Evolutionary conservation across 2,113 vertebrate genomes (phyloP).

Genomic region (Toxotes jaculatrix): DNA sequence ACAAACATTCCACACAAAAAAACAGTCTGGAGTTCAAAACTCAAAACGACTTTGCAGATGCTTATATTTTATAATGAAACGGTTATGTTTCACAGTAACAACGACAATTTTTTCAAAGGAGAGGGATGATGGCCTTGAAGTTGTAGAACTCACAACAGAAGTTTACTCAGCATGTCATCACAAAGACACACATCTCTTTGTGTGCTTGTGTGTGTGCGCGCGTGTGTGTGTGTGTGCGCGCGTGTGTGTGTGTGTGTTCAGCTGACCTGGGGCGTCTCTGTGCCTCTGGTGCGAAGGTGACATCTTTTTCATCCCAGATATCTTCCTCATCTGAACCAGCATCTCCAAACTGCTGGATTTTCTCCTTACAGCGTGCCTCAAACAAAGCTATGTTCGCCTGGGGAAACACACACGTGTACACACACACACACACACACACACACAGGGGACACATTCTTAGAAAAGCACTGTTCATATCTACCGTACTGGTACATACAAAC

Average conservation of each 20-base stretch:
- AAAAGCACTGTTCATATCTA: neutral
- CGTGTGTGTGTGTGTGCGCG: no score
- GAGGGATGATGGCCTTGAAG: neutral
- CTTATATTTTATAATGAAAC: neutral
- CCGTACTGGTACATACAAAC: slow-evolving; percentile 6
- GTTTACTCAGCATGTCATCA: neutral
- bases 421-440: slow-evolving; percentile 31
- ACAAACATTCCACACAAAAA: no score
- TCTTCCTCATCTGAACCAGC: slow-evolving; percentile 98
- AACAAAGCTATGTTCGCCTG: slow-evolving; percentile 98
- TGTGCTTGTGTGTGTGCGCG: neutral
- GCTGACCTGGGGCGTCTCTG: slow-evolving; percentile 92
- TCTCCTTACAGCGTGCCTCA: slow-evolving; percentile 97
- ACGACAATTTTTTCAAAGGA: neutral
- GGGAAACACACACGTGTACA: neutral
- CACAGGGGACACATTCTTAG: neutral
- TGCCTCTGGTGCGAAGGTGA: slow-evolving; percentile 92
- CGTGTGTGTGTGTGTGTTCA: neutral
- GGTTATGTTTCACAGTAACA: neutral
- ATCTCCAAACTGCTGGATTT: slow-evolving; percentile 99
- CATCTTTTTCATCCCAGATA: slow-evolving; percentile 98
- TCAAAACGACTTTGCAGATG: neutral
- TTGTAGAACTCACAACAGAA: neutral
- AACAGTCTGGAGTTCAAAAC: no score
- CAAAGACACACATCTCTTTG: neutral